These are phyloP conservation scores for Caenorhabditis sinica DNA, from an alignment of 2,888 invertebrate species.

Conservation along the genomic window DNA sequence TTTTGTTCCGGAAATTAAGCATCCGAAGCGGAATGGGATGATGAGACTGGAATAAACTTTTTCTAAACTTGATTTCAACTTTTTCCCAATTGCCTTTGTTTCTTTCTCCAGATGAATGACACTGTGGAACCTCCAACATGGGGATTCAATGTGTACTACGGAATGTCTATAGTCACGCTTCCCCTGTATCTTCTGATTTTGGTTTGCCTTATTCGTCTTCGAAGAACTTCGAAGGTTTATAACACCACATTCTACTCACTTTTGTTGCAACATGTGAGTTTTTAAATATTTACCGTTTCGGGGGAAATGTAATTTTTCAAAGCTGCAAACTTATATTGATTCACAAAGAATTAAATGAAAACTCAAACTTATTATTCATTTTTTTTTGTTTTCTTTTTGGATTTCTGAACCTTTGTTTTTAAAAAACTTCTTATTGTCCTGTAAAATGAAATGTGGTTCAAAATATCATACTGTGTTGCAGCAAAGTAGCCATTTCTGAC, in stretches of 20 bases:
- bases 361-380: no score
- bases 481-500: no score
- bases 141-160: constrained; percentile 46
- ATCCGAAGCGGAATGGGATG: no score
- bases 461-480: no score
- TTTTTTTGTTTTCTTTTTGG: no score
- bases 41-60: no score
- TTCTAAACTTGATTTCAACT: neutral
- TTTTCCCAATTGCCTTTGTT: neutral
- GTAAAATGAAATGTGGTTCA: no score
- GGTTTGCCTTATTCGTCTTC: constrained; percentile 40
- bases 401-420: no score
- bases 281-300: constrained; percentile 5
- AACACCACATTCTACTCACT: constrained; percentile 50
- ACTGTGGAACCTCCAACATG: constrained; percentile 29
- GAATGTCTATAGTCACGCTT: constrained; percentile 48
- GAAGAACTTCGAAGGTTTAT: constrained; percentile 23
- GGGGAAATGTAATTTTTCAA: no score
- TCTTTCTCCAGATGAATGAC: constrained; percentile 5
- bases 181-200: constrained; percentile 45
- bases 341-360: no score
- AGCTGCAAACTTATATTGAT: no score
- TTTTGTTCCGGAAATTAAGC: neutral
- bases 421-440: no score
- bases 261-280: constrained; percentile 61